Percentiles rank a stretch among this genome's conserved stretches.
Conservation (phyloP, 2,113 vertebrate species). For the Corythaeola cristata region DNA sequence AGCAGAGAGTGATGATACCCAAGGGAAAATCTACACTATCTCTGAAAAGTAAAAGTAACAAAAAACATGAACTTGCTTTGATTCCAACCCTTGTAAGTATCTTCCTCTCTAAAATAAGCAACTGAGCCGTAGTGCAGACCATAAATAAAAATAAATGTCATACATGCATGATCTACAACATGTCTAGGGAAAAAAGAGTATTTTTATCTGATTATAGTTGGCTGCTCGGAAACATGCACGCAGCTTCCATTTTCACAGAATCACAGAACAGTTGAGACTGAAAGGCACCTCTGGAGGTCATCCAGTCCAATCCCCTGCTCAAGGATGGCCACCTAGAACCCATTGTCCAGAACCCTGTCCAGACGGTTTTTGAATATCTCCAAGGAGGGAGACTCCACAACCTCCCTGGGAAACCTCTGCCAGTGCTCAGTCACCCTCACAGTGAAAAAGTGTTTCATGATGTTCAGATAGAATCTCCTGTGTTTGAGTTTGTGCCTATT, state of each 20-base stretch:
- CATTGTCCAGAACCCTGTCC: not conserved
- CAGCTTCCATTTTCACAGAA: not conserved
- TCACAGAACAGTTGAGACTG: not conserved
- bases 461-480: not conserved
- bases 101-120: not conserved
- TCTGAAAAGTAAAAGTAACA: not conserved
- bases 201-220: not conserved
- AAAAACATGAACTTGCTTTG: not conserved
- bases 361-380: not conserved
- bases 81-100: not conserved
- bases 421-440: not conserved
- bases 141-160: not conserved
- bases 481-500: no score
- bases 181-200: not conserved
- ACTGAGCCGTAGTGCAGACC: not conserved
- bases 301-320: not conserved
- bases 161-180: not conserved
- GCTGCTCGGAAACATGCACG: not conserved
- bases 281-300: not conserved
- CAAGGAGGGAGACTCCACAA: not conserved
- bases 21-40: not conserved
- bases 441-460: not conserved
- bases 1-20: not conserved
- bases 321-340: not conserved
- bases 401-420: not conserved